These are phyloP conservation scores for Drosophila truncata DNA, from an alignment of 1,140 invertebrate genomes.

Conservation along the genomic window DNA sequence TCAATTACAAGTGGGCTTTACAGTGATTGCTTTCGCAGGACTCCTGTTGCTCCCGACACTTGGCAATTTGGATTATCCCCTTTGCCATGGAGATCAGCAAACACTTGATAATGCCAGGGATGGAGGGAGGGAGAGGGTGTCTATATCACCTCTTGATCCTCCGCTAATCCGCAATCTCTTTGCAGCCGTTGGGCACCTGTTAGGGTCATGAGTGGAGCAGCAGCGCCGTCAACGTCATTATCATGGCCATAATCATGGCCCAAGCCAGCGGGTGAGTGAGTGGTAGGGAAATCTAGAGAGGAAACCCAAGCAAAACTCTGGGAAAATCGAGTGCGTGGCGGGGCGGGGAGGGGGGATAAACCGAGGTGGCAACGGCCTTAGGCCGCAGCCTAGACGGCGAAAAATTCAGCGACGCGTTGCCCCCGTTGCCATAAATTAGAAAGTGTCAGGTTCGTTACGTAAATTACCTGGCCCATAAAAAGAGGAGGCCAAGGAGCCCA, in stretches of 20 bases:
- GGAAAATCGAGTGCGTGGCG: not conserved
- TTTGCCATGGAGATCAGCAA: slow-evolving; percentile 27
- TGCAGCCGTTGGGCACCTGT: slow-evolving; percentile 34
- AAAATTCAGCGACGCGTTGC: slow-evolving; percentile 40
- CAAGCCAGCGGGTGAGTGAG: not conserved
- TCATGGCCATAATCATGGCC: slow-evolving; percentile 36
- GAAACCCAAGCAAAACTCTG: not conserved
- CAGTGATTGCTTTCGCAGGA: slow-evolving; percentile 4
- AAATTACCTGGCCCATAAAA: slow-evolving; percentile 84
- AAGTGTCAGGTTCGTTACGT: slow-evolving; percentile 84
- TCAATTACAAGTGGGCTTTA: slow-evolving; percentile 18
- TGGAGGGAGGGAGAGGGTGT: not conserved
- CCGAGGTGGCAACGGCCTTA: slow-evolving; percentile 10
- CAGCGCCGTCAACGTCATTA: slow-evolving; percentile 25
- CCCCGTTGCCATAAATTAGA: slow-evolving; percentile 78
- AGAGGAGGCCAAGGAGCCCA: slow-evolving; percentile 23
- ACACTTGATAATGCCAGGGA: slow-evolving; percentile 11
- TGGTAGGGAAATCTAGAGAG: not conserved
- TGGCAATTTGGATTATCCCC: slow-evolving; percentile 40
- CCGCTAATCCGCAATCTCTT: slow-evolving; percentile 30
- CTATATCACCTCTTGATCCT: slow-evolving; percentile 25
- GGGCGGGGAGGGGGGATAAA: not conserved
- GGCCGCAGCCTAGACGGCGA: slow-evolving; percentile 41
- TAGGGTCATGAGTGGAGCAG: slow-evolving; percentile 24
- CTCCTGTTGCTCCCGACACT: slow-evolving; percentile 30